These are phyloP conservation scores for Hydraecia micacea DNA, from an alignment of 2,888 invertebrate species.

Conservation along the genomic window DNA sequence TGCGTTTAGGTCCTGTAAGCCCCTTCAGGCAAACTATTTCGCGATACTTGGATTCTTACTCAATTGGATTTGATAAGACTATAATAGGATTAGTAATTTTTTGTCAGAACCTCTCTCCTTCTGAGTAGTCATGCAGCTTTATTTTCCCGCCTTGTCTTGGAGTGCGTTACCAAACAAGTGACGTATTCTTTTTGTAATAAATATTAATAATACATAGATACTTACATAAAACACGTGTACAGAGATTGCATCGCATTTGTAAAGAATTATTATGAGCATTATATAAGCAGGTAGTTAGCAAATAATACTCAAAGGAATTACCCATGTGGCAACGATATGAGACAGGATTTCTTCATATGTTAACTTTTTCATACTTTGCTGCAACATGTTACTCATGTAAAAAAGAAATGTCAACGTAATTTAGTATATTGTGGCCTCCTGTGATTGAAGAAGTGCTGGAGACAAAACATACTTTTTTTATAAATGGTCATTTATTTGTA, in stretches of 20 bases:
- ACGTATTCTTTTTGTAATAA: constrained; percentile 27
- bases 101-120: neutral
- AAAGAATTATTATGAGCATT: constrained; percentile 37
- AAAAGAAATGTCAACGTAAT: neutral
- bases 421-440: neutral
- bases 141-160: constrained; percentile 12
- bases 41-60: neutral
- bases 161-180: constrained; percentile 3
- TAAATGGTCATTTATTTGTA: no score
- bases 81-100: neutral
- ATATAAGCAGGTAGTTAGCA: constrained; percentile 27
- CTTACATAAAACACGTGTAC: constrained; percentile 2
- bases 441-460: neutral
- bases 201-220: constrained; percentile 17
- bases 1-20: no score
- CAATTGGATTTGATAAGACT: no score
- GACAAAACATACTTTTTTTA: neutral
- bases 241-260: constrained; percentile 23
- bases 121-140: neutral
- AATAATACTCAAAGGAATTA: constrained; percentile 31
- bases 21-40: no score
- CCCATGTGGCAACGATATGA: constrained; percentile 21
- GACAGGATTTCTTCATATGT: constrained; percentile 9
- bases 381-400: neutral
- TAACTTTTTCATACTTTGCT: neutral